Evolutionary conservation across 2,113 vertebrate genomes (phyloP).

Genomic region (Glareola pratincola): DNA sequence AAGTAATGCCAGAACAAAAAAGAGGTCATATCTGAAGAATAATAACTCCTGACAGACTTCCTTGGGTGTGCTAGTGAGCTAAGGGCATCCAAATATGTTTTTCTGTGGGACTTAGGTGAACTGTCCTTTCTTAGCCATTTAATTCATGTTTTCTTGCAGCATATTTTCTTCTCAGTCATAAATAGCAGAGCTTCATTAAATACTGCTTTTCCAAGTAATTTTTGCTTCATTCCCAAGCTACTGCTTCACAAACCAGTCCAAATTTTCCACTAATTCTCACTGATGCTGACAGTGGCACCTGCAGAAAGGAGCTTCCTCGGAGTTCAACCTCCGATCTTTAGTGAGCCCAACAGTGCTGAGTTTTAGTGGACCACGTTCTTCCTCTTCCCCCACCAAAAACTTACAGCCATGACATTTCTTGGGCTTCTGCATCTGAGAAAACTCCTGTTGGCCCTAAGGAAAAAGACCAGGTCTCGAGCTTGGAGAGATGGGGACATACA

Average conservation of each 20-base stretch:
- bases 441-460: neutral
- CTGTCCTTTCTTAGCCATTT: neutral
- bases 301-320: neutral
- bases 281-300: neutral
- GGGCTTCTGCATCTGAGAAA: neutral
- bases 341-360: neutral
- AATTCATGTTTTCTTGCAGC: neutral
- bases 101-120: neutral
- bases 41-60: neutral
- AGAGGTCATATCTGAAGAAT: neutral
- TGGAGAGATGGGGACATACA: neutral
- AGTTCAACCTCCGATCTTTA: neutral
- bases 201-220: neutral
- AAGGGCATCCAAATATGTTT: neutral
- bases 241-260: neutral
- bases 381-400: neutral
- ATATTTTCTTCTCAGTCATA: neutral
- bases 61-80: neutral
- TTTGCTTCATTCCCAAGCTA: neutral
- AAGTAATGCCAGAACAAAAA: neutral
- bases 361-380: neutral
- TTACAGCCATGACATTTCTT: neutral
- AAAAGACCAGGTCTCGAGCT: fast-evolving
- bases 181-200: neutral
- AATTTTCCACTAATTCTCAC: neutral